Evolutionary conservation across 2,113 vertebrate genomes (phyloP).

Genomic region (Microtus richardsoni): DNA sequence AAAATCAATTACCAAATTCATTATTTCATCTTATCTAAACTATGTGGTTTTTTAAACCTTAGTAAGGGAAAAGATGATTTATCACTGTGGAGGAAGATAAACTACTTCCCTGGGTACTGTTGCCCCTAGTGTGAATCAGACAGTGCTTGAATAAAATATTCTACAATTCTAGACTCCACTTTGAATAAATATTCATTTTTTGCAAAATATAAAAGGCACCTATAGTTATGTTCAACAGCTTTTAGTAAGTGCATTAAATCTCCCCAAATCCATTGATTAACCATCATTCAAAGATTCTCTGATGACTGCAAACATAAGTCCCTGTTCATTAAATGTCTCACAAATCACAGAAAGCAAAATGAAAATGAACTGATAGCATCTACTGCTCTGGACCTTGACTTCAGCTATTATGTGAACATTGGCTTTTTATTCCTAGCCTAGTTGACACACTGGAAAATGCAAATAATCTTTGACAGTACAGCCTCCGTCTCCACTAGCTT

Average conservation of each 20-base stretch:
- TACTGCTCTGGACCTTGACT: not conserved
- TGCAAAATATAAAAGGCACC: not conserved
- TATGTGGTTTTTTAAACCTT: not conserved
- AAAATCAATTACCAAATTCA: not conserved
- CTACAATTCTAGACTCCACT: not conserved
- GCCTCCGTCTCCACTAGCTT: not conserved
- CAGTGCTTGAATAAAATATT: not conserved
- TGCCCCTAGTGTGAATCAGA: not conserved
- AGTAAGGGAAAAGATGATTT: not conserved
- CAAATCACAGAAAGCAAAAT: slow-evolving; percentile 7
- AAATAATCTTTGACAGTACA: slow-evolving; percentile 28
- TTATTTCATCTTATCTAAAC: not conserved
- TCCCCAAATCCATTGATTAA: not conserved
- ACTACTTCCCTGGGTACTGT: not conserved
- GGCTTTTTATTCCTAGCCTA: not conserved
- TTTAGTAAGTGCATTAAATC: not conserved
- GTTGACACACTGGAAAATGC: slow-evolving; percentile 25
- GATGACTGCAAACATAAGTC: not conserved
- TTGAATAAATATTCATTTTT: slow-evolving; percentile 38
- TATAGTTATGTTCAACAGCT: not conserved
- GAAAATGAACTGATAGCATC: not conserved
- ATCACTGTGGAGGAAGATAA: not conserved
- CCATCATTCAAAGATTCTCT: not conserved
- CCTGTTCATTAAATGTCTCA: not conserved
- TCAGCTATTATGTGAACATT: not conserved